Evolutionary conservation across 2,888 invertebrate species (phyloP), one percentile per base, ranked within the genome.

Genomic region (Pseudanteris insignis): DNA sequence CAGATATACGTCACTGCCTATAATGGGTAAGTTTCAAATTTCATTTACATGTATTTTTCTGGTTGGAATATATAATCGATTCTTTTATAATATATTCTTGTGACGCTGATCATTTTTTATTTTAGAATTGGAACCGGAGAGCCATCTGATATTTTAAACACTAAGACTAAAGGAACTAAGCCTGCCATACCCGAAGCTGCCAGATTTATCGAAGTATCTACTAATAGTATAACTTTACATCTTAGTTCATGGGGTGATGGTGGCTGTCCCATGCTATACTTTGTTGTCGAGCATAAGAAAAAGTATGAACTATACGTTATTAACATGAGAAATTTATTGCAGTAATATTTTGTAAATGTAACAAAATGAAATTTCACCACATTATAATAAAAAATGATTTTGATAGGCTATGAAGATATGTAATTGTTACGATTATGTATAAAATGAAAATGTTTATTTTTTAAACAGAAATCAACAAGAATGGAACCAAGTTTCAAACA

Each of bases 401-500:
- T n/a, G n/a, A n/a, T n/a, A n/a, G n/a, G n/a, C n/a, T n/a, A n/a
- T n/a, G n/a, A n/a, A n/a, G n/a, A n/a, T n/a, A n/a, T n/a, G n/a
- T n/a, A n/a, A n/a, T n/a, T n/a, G n/a, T n/a, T n/a, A n/a, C n/a
- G n/a, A n/a, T n/a, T n/a, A n/a, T n/a, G n/a, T n/a, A n/a, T n/a
- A n/a, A n/a, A n/a, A n/a, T n/a, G n/a, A n/a, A n/a, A n/a, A n/a
- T n/a, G n/a, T n/a, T n/a, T n/a, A n/a, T n/a, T n/a, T n/a, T n/a
- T n/a, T n/a, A n/a, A n/a, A 2, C 73, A 92, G 92, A 80, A 88
- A 88, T 62, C 91, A 89, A 79, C 85, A 86, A 46, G 94, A 94
- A 84, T 95, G 95, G 95, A 94, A 91, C 76, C 93, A 94, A 82
- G 93, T 94, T 44, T 93, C 94, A 6, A 94, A 94, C 78, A 93